A percentile compares a stretch with the other conserved stretches of the same genome.
Conservation (phyloP, 2,113 vertebrate species). For the Cephalopholis sonnerati region DNA sequence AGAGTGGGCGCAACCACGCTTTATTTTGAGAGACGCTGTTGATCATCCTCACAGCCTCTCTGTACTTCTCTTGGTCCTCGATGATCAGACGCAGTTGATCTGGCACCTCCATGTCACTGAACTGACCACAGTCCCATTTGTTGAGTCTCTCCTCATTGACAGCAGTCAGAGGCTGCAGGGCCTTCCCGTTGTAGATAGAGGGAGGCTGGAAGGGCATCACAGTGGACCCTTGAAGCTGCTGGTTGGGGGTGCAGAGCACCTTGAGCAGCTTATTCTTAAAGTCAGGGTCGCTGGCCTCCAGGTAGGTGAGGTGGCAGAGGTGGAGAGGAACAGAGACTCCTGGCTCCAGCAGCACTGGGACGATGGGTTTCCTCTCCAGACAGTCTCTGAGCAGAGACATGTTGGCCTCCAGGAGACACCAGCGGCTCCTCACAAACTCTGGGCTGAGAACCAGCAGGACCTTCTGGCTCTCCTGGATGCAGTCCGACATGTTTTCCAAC, state of each 20-base stretch:
- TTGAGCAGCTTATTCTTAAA: constrained; percentile 69
- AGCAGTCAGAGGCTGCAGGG: constrained; percentile 65
- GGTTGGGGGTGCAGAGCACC: constrained; percentile 68
- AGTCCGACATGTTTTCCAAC: constrained; percentile 80
- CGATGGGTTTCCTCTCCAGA: constrained; percentile 72
- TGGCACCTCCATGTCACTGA: constrained; percentile 72
- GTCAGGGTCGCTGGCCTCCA: constrained; percentile 65
- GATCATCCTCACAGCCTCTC: constrained; percentile 63
- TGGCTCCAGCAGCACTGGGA: constrained; percentile 74
- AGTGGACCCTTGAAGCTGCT: constrained; percentile 45
- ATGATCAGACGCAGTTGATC: constrained; percentile 71
- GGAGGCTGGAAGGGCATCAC: constrained; percentile 66
- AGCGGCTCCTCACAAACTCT: constrained; percentile 80
- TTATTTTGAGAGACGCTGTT: constrained; percentile 53
- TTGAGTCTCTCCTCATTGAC: constrained; percentile 63
- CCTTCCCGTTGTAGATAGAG: constrained; percentile 76
- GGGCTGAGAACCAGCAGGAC: constrained; percentile 78
- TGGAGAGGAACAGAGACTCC: constrained; percentile 72
- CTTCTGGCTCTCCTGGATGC: constrained; percentile 81
- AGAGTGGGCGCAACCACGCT: background rate
- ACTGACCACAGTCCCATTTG: constrained; percentile 61
- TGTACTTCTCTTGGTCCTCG: constrained; percentile 68
- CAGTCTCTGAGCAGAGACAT: constrained; percentile 78
- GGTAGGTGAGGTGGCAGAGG: constrained; percentile 80
- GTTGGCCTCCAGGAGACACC: constrained; percentile 81